Evolutionary conservation across 2,797 vertebrate species (phyloP).

Genomic region (Microhierax caerulescens): DNA sequence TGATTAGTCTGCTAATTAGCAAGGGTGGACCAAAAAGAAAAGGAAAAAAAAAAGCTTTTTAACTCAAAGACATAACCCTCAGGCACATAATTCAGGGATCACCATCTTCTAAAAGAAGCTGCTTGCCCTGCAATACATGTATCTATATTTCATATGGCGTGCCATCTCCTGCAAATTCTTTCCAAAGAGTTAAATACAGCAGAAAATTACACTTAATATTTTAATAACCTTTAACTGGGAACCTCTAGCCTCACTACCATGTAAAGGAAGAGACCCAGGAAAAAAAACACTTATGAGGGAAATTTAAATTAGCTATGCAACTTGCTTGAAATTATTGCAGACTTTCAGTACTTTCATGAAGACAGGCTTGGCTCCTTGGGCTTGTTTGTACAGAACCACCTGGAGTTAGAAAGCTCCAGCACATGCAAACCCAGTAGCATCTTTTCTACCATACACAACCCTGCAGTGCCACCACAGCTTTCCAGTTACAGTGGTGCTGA

Average conservation of each 20-base stretch:
- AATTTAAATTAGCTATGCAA: not conserved
- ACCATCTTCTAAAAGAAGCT: slow-evolving; percentile 31
- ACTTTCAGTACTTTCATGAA: not conserved
- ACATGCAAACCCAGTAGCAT: not conserved
- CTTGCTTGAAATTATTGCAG: not conserved
- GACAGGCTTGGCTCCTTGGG: not conserved
- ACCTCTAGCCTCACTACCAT: not conserved
- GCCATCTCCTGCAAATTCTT: slow-evolving; percentile 2
- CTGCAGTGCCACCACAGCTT: not conserved
- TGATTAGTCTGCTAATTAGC: slow-evolving; percentile 43
- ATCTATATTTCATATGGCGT: not conserved
- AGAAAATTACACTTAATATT: slow-evolving; percentile 56
- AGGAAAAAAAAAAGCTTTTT: not conserved
- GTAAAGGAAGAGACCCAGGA: not conserved
- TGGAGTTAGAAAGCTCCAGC: not conserved
- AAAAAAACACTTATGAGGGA: not conserved
- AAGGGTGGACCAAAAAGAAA: slow-evolving; percentile 9
- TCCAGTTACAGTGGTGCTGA: not conserved
- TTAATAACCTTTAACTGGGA: slow-evolving; percentile 32
- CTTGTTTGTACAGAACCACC: not conserved
- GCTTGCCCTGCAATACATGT: not conserved
- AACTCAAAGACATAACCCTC: slow-evolving; percentile 18
- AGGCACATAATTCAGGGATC: slow-evolving; percentile 15
- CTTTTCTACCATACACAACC: not conserved
- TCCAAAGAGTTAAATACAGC: slow-evolving; percentile 6